These are phyloP conservation scores for Crossaster papposus DNA, from an alignment of 53 echinoderm and acorn worm genomes.

Conservation along the genomic window DNA sequence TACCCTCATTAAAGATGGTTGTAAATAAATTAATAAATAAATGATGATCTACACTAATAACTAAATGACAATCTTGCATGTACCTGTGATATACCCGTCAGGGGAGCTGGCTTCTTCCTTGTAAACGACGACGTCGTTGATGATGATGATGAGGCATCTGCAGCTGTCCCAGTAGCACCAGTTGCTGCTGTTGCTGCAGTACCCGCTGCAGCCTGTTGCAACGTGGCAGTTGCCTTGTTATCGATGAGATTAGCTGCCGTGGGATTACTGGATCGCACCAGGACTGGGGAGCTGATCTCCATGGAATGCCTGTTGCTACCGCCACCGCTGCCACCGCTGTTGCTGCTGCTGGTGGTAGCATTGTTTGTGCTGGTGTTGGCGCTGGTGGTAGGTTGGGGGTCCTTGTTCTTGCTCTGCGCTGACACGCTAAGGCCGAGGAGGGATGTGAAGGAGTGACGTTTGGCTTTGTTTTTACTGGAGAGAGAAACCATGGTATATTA, in stretches of 20 bases:
- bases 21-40: too few species aligned
- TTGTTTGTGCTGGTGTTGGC: slow-evolving; percentile 7
- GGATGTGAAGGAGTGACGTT: slow-evolving; percentile 89
- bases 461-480: slow-evolving; percentile 84
- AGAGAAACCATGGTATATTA: neutral
- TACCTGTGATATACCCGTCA: slow-evolving; percentile 59
- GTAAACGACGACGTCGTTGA: neutral
- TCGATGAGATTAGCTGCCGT: slow-evolving; percentile 87
- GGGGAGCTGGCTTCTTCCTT: slow-evolving; percentile 74
- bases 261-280: slow-evolving; percentile 89
- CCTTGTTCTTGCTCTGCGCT: slow-evolving; percentile 71
- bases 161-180: slow-evolving; percentile 1
- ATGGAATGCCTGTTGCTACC: slow-evolving; percentile 82
- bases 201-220: slow-evolving; percentile 36
- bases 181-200: slow-evolving; percentile 22
- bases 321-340: slow-evolving; percentile 36
- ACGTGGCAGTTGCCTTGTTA: slow-evolving; percentile 42
- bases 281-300: slow-evolving; percentile 95
- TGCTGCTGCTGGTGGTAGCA: slow-evolving; percentile 1
- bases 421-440: slow-evolving; percentile 65
- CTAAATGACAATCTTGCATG: neutral
- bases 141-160: slow-evolving; percentile 3
- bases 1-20: too few species aligned
- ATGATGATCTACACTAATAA: too few species aligned
- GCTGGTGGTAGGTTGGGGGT: slow-evolving; percentile 58